Evolutionary conservation across 2,113 vertebrate species (phyloP).

Genomic region (Paracyprichromis sp.): DNA sequence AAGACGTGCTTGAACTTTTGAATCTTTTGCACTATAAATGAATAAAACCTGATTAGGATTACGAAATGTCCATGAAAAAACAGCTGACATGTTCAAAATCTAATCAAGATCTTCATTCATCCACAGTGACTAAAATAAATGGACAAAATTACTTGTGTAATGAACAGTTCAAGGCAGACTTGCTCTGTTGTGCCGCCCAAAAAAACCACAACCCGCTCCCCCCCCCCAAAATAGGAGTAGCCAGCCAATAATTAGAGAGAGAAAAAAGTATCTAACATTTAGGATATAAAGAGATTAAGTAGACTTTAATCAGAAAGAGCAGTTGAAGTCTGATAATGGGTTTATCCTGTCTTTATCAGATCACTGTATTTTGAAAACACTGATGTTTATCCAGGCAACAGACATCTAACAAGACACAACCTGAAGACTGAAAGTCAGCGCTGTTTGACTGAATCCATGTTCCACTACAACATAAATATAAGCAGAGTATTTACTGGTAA

Average conservation of each 20-base stretch:
- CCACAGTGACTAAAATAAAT: not conserved
- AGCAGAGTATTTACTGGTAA: slow-evolving; percentile 77
- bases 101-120: slow-evolving; percentile 47
- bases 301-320: not conserved
- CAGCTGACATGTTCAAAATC: slow-evolving; percentile 38
- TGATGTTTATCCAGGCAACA: not conserved
- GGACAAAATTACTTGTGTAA: not conserved
- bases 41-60: slow-evolving; percentile 17
- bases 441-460: not conserved
- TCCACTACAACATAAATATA: not conserved
- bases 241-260: not conserved
- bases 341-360: not conserved
- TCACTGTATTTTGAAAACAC: not conserved
- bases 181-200: not conserved
- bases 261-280: not conserved
- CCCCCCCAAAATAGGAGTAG: not conserved
- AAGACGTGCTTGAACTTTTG: slow-evolving; percentile 51
- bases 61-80: slow-evolving; percentile 26
- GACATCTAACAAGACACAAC: not conserved
- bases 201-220: not conserved
- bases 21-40: slow-evolving; percentile 37
- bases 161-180: not conserved
- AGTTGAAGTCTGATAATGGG: not conserved
- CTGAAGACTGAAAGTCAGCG: not conserved
- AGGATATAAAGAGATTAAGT: not conserved